Evolutionary conservation across 2,888 invertebrate species (phyloP), one percentile per base, ranked within the genome.

Genomic region (Keiferia lycopersicella): DNA sequence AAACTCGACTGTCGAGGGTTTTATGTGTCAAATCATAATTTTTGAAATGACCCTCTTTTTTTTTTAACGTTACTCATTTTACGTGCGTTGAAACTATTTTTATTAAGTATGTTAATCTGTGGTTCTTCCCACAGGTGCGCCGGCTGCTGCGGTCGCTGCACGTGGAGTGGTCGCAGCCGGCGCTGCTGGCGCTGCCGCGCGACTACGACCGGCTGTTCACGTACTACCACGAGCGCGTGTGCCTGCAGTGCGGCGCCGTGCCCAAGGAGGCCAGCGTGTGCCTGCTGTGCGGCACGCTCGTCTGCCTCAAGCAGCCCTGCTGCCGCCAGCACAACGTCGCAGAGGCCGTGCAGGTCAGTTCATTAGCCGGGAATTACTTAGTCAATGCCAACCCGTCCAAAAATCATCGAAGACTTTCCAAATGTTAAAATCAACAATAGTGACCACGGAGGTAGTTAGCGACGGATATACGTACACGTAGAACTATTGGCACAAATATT

Each of bases 211-310:
- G 96, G 77, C 84, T 91, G 74, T 91, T 91, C 88, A 84, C 96
- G 94, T 97, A 96, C 92, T 99, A 98, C 91, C 97, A 98, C 84
- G 96, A 97, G 84, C 94, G 96, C 74, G 95, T 95, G 67, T 99
- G 99, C 88, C 93, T 94, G 72, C 95, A 96, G 79, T 99, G 99
- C 90, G 96, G 96, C 79, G 95, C 95, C 69, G 95, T 97, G 76
- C 99, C 99, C 69, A 89, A 88, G 84, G 87, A 98, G 87, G 97
- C 98, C 41, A 96, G 96, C 73, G 95, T 98, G 71, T 99, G 98
- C 85, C 94, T 99, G 74, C 91, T 98, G 66, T 99, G 99, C 88
- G 98, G 98, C 69, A 96, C 96, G 62, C 95, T 98, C 73, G 96
- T 98, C 63, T 98, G 98, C 85, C 94, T 98, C 76, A 96, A 96